A percentile compares a stretch with the other conserved stretches of the same genome.
These are phyloP conservation scores for Staurois parvus DNA, from an alignment of 2,797 vertebrate species.

Conservation along the genomic window DNA sequence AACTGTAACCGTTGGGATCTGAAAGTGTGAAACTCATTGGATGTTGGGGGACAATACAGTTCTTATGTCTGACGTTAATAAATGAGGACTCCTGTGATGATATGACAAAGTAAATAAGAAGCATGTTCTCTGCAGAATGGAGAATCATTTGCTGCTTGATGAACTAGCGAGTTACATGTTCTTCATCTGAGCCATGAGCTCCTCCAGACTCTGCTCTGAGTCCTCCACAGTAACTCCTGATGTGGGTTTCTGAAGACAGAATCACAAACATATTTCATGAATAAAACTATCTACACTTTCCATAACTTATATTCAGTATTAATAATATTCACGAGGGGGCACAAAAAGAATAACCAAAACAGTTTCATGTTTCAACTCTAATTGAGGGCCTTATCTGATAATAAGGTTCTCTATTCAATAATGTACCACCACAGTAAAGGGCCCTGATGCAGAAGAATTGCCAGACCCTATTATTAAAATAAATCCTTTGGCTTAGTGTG, in stretches of 20 bases:
- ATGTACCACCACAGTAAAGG: too few species aligned
- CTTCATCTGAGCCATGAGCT: constrained; percentile 95
- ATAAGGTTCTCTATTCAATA: too few species aligned
- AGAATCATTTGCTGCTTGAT: not conserved
- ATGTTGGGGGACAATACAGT: not conserved
- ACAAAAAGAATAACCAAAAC: too few species aligned
- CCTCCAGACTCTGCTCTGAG: constrained; percentile 91
- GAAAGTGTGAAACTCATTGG: not conserved
- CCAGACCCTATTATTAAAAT: too few species aligned
- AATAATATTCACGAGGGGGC: too few species aligned
- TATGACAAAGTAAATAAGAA: constrained; percentile 13
- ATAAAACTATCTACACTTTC: not conserved
- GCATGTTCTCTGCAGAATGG: not conserved
- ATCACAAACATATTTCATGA: not conserved
- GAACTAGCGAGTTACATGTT: constrained; percentile 77
- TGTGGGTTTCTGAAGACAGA: constrained; percentile 68
- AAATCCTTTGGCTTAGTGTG: too few species aligned
- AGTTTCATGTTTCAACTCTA: too few species aligned
- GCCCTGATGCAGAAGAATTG: too few species aligned
- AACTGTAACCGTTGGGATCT: not conserved
- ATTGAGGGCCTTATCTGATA: too few species aligned
- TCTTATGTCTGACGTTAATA: not conserved
- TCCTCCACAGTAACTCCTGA: constrained; percentile 80
- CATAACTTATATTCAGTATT: too few species aligned
- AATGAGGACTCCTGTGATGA: not conserved